Conservation (phyloP, 2,113 vertebrate genomes). For the Cnemophilus loriae region DNA sequence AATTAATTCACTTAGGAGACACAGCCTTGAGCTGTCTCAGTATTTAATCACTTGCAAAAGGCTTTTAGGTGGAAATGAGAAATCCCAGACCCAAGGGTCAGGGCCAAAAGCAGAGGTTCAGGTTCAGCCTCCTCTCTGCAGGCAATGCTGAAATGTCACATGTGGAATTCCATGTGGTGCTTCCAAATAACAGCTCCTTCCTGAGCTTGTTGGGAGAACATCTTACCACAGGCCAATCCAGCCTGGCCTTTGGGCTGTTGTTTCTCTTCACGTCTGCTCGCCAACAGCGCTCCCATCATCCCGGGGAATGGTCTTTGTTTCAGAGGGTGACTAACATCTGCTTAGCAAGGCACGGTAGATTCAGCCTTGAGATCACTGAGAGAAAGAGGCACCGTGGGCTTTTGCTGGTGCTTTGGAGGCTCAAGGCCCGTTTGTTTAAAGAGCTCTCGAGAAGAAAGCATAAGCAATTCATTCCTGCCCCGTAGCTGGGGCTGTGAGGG, state of each 20-base stretch:
- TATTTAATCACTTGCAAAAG: background rate
- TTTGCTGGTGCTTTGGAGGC: background rate
- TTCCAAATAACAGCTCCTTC: background rate
- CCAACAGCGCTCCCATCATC: accelerated
- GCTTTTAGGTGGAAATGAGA: background rate
- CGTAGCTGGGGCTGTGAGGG: background rate
- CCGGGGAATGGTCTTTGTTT: background rate
- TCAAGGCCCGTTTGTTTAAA: background rate
- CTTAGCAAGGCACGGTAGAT: background rate
- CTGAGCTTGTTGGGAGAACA: background rate
- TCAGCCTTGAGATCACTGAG: background rate
- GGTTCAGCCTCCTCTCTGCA: background rate
- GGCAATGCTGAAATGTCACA: background rate
- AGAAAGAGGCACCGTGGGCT: background rate
- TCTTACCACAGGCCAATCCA: background rate
- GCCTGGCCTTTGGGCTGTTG: background rate
- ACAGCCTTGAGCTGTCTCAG: background rate
- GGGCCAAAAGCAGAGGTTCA: background rate
- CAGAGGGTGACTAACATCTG: background rate
- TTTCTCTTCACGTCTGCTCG: background rate
- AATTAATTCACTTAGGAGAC: background rate
- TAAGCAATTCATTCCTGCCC: background rate
- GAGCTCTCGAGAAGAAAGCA: background rate
- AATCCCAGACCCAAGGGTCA: background rate
- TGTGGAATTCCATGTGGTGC: background rate